A percentile compares a stretch with the other conserved stretches of the same genome.
Conservation (phyloP, 2,888 invertebrate genomes). For the Callimorpha dominula region DNA sequence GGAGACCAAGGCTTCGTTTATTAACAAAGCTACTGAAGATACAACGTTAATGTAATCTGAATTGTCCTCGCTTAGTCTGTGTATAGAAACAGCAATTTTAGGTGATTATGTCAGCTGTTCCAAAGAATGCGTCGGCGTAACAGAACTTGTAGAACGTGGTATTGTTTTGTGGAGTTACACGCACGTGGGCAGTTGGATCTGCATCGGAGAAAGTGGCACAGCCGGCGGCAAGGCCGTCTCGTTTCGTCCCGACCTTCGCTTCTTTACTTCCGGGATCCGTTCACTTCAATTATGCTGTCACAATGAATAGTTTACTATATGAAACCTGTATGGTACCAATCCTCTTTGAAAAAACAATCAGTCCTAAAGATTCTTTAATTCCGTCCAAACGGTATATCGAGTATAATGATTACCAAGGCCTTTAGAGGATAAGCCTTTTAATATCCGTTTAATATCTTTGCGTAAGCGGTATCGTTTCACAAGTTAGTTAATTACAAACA, state of each 20-base stretch:
- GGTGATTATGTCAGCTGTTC: constrained; percentile 80
- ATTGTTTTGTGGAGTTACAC: constrained; percentile 71
- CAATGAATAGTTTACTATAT: constrained; percentile 9
- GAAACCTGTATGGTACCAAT: neutral
- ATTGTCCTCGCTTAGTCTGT: constrained; percentile 71
- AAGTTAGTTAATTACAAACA: constrained; percentile 56
- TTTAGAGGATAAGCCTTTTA: constrained; percentile 56
- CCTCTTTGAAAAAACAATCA: neutral
- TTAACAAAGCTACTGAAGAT: constrained; percentile 72
- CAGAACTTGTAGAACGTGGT: constrained; percentile 64
- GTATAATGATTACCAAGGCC: constrained; percentile 35
- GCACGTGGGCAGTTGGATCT: constrained; percentile 74
- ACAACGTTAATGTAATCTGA: constrained; percentile 62
- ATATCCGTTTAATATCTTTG: constrained; percentile 59
- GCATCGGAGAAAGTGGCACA: constrained; percentile 82
- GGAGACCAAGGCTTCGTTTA: constrained; percentile 77
- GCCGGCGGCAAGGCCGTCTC: constrained; percentile 82
- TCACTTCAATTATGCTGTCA: constrained; percentile 48
- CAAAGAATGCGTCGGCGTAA: constrained; percentile 73
- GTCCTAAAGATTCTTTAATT: neutral
- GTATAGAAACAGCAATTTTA: constrained; percentile 74
- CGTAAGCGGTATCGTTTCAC: constrained; percentile 54
- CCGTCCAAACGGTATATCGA: neutral
- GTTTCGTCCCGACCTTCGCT: constrained; percentile 77
- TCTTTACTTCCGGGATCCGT: constrained; percentile 73